These are phyloP conservation scores for Chouioia cunea DNA, from an alignment of 2,888 invertebrate genomes.

Conservation along the genomic window DNA sequence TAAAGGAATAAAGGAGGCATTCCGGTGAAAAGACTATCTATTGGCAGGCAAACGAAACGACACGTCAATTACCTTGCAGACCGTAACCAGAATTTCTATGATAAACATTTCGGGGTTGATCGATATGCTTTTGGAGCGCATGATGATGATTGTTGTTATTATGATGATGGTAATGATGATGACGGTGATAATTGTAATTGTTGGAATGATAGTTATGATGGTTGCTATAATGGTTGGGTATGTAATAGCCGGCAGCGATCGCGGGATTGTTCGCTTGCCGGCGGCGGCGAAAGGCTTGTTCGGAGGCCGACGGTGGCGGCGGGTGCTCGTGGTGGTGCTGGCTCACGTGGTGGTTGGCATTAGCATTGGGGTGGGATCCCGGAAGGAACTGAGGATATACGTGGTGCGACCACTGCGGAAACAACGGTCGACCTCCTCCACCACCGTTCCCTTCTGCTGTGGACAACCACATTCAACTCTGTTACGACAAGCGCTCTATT, in stretches of 20 bases:
- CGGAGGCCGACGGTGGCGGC: slow-evolving; percentile 68
- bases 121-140: slow-evolving; percentile 71
- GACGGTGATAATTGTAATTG: slow-evolving; percentile 75
- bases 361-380: slow-evolving; percentile 84
- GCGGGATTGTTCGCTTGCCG: slow-evolving; percentile 48
- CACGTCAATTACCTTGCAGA: slow-evolving; percentile 72
- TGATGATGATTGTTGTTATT: slow-evolving; percentile 71
- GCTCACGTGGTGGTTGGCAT: slow-evolving; percentile 70
- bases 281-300: slow-evolving; percentile 27
- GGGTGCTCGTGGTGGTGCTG: slow-evolving; percentile 70
- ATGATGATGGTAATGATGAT: slow-evolving; percentile 73
- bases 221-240: slow-evolving; percentile 71
- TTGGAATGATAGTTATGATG: slow-evolving; percentile 71
- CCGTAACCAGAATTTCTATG: slow-evolving; percentile 74
- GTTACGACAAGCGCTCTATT: slow-evolving; percentile 13
- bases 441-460: slow-evolving; percentile 68
- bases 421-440: slow-evolving; percentile 82
- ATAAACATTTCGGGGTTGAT: slow-evolving; percentile 71
- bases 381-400: slow-evolving; percentile 95
- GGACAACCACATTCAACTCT: slow-evolving; percentile 63
- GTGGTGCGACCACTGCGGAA: slow-evolving; percentile 96
- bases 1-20: slow-evolving; percentile 51
- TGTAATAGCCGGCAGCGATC: slow-evolving; percentile 67
- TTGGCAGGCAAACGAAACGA: slow-evolving; percentile 52
- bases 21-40: slow-evolving; percentile 51